Base-by-base conservation (phyloP, 2,888 invertebrate species). In the Eledona agricola region DNA sequence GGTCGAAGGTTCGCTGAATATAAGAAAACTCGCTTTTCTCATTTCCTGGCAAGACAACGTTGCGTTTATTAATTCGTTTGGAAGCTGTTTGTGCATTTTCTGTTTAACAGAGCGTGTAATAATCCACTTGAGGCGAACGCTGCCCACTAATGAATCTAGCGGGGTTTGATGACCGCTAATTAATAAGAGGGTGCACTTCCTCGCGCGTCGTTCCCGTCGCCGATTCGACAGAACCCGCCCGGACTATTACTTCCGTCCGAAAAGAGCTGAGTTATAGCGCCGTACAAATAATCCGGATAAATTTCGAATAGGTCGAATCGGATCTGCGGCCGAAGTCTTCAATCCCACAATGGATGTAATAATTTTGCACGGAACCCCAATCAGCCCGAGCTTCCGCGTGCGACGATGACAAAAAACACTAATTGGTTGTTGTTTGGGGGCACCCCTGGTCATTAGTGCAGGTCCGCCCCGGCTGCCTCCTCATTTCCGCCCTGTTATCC, bases 241-340 rank as follows among this genome's bases (percentile, higher is more conserved):
- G 54, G 34, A 35, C 47, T 53, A 54, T 62, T 62, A 59, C 57
- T 58, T 60, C 57, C 58, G 43, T 53, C 29, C 53, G 61, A 56
- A 51, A 55, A 59, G 47, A 56, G 45, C 58, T 58, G 58, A 64
- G 60, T 63, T 62, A 62, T 59, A 40, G 63, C 59, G 57, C 62
- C 60, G 63, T 63, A 59, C 63, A 62, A 59, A 62, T 65, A 62
- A 63, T 65, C 64, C 62, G 64, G 64, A 63, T 62, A 56, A 62
- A 65, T 62, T 64, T 63, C 57, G 63, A 61, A 58, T 62, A 57
- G 59, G 58, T 57, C 52, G 47, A 55, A 58, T 42, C 35, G 61
- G 54, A 56, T 52, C 56, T 51, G 57, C 62, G 58, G 62, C 31
- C 20, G 42, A 42, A 31, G 42, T 31, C 42, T 42, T 31, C 31